These are phyloP conservation scores for Drosophila rhopaloa DNA, from an alignment of 1,140 invertebrate species.

Conservation along the genomic window DNA sequence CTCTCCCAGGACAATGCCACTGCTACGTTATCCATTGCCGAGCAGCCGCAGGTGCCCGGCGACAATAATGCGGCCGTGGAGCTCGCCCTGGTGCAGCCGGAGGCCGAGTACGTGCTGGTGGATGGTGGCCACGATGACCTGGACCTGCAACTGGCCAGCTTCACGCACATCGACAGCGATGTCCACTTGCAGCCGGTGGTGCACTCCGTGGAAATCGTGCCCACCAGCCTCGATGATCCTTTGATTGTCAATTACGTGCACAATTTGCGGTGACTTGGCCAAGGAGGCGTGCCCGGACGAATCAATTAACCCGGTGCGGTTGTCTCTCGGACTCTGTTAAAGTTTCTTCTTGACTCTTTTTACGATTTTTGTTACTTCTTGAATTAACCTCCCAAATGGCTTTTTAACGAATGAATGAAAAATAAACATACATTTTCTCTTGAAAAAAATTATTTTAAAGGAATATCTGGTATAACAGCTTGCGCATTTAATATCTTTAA, in stretches of 20 bases:
- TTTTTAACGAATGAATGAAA: constrained; percentile 15
- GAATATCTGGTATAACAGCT: too few species aligned
- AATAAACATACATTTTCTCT: not conserved
- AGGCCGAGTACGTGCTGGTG: constrained; percentile 75
- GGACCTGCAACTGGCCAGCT: constrained; percentile 66
- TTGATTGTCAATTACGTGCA: constrained; percentile 79
- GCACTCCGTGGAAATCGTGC: constrained; percentile 79
- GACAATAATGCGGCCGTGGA: constrained; percentile 71
- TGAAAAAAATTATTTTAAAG: not conserved
- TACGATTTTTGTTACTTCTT: constrained; percentile 12
- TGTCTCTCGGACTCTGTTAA: constrained; percentile 46
- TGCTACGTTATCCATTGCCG: constrained; percentile 58
- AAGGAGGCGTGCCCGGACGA: not conserved
- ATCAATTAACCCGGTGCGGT: constrained; percentile 12
- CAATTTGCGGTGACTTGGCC: constrained; percentile 61
- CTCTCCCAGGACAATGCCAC: constrained; percentile 60
- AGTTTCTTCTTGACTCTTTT: constrained; percentile 38
- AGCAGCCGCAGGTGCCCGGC: constrained; percentile 57
- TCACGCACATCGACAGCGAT: constrained; percentile 76
- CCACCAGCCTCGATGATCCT: constrained; percentile 75
- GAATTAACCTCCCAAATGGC: not conserved
- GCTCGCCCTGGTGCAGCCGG: constrained; percentile 66
- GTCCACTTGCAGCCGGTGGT: constrained; percentile 76
- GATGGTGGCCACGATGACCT: constrained; percentile 60
- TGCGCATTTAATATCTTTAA: too few species aligned